Evolutionary conservation across 2,888 invertebrate species (phyloP), one percentile per base, ranked within the genome.

Genomic region (Athrips mouffetella): DNA sequence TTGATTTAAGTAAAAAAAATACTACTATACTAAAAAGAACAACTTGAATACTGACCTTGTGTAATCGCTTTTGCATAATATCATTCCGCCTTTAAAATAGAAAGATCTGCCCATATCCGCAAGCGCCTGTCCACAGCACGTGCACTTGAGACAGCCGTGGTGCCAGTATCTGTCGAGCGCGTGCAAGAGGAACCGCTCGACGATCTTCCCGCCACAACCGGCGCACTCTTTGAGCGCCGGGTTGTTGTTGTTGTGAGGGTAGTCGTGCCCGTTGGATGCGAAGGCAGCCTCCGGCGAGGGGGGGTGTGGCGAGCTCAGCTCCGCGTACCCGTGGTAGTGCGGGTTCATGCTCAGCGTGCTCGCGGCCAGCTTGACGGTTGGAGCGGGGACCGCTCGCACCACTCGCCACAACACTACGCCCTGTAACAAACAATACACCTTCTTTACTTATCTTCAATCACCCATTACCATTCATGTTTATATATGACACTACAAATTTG

Each of bases 151-250:
- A 85, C 98, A 98, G 67, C 94, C 92, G 90, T 96, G 96, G 90
- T 98, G 98, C 98, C 98, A 98, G 89, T 96, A 97, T 81, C 96
- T 91, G 90, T 98, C 97, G 79, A 97, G 90, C 65, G 97, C 97
- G 88, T 95, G 94, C 59, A 98, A 91, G 62, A 97, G 92, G 90
- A 94, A 97, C 84, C 97, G 91, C 90, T 97, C 97, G 68, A 94
- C 92, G 76, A 97, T 97, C 90, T 96, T 94, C 80, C 96, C 94
- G 65, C 96, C 95, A 86, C 97, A 98, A 63, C 96, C 97, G 62
- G 95, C 96, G 87, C 97, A 97, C 77, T 93, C 92, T 80, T 94
- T 94, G 70, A 93, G 91, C 62, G 88, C 86, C 0, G 89, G 85
- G 71, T 90, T 89, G 74, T 89, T 91, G 80, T 89, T 91, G 80